Evolutionary conservation across 2,113 vertebrate species (phyloP).

Genomic region (Eidolon helvum): DNA sequence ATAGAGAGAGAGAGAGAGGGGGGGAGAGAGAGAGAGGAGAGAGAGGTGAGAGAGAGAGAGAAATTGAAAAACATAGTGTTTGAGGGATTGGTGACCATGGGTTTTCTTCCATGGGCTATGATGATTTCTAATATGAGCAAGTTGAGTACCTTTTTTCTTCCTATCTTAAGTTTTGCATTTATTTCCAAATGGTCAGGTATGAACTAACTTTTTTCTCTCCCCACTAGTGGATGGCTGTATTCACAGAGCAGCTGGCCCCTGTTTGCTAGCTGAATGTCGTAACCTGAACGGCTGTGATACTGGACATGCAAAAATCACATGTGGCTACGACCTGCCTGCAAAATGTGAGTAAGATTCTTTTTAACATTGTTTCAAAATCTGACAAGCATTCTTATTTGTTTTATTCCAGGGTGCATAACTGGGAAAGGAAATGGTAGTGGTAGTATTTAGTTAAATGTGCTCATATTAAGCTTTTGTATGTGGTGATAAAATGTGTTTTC

Average conservation of each 20-base stretch:
- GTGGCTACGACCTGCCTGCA: slow-evolving; percentile 96
- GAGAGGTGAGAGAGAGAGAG: too few species aligned
- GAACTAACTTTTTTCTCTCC: slow-evolving; percentile 46
- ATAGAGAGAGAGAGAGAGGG: neutral
- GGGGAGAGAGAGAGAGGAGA: neutral
- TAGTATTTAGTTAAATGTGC: neutral
- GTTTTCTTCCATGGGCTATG: neutral
- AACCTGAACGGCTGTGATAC: slow-evolving; percentile 95
- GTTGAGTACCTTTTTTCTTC: neutral
- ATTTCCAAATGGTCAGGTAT: neutral
- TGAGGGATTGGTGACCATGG: neutral
- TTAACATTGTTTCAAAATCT: neutral
- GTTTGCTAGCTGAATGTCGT: slow-evolving; percentile 94
- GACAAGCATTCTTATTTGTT: neutral
- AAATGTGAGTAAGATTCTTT: slow-evolving; percentile 90
- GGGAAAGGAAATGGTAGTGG: slow-evolving; percentile 40
- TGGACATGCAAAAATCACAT: slow-evolving; percentile 96
- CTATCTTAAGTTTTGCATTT: neutral
- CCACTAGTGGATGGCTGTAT: slow-evolving; percentile 97
- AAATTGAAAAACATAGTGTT: neutral
- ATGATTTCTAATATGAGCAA: neutral
- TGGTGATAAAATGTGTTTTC: slow-evolving; percentile 47
- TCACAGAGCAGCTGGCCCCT: slow-evolving; percentile 95
- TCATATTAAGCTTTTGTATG: slow-evolving; percentile 59
- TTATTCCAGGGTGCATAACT: slow-evolving; percentile 45